Evolutionary conservation across 2,113 vertebrate species (phyloP).

Genomic region (Myiozetetes cayanensis): DNA sequence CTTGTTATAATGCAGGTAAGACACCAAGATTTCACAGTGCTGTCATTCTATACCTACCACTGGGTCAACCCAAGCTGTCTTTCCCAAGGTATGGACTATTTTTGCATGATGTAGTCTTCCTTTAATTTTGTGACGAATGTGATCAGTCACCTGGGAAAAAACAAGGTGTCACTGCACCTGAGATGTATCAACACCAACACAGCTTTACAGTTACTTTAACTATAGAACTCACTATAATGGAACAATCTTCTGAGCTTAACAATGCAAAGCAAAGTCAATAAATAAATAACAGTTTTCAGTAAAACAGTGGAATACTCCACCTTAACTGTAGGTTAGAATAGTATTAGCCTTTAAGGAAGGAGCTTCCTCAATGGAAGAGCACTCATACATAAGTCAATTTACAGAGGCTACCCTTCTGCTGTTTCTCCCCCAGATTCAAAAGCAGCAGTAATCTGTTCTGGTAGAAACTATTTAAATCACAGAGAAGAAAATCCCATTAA

Average conservation of each 20-base stretch:
- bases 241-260: background rate
- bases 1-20: background rate
- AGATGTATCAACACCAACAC: background rate
- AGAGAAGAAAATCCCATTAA: background rate
- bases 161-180: background rate
- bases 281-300: background rate
- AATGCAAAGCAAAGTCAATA: background rate
- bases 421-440: background rate
- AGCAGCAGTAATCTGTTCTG: background rate
- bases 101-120: constrained; percentile 84
- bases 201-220: background rate
- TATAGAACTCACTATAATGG: background rate
- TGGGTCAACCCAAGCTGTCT: constrained; percentile 87
- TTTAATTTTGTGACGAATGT: constrained; percentile 81
- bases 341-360: background rate
- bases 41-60: constrained; percentile 78
- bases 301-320: background rate
- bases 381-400: background rate
- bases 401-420: background rate
- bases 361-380: background rate
- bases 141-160: constrained; percentile 81
- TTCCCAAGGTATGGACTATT: constrained; percentile 81
- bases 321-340: background rate
- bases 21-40: background rate
- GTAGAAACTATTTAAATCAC: background rate